A percentile compares a stretch with the other conserved stretches of the same genome.
These are phyloP conservation scores for Cephalopterus ornatus DNA, from an alignment of 2,113 vertebrate genomes.

Conservation along the genomic window DNA sequence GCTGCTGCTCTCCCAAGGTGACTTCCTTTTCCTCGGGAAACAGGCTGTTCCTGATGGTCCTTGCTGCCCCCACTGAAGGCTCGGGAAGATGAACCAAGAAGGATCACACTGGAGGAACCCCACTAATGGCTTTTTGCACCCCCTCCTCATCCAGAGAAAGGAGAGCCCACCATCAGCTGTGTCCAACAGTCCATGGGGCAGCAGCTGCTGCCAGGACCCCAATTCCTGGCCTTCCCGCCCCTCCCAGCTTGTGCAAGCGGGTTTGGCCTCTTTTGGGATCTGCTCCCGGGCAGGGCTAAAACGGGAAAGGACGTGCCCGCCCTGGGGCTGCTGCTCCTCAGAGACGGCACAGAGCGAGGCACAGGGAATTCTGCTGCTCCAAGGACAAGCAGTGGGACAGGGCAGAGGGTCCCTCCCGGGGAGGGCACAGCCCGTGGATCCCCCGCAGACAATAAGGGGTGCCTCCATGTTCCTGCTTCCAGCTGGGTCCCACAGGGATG, in stretches of 20 bases:
- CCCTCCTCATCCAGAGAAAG: neutral
- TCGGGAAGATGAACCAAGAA: neutral
- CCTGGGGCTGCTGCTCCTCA: neutral
- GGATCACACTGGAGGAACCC: fast-evolving
- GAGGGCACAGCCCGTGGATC: neutral
- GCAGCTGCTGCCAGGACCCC: neutral
- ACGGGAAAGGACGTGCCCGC: neutral
- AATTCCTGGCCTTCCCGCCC: neutral
- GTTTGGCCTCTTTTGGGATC: neutral
- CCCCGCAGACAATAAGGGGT: fast-evolving
- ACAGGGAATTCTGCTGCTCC: neutral
- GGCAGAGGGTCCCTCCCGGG: neutral
- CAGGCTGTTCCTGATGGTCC: neutral
- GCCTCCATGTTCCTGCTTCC: neutral
- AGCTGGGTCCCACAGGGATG: fast-evolving
- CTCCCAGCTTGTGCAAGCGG: fast-evolving
- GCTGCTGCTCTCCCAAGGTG: neutral
- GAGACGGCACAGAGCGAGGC: fast-evolving
- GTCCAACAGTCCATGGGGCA: neutral
- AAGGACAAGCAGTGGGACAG: neutral
- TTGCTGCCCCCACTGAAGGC: neutral
- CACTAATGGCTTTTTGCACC: neutral
- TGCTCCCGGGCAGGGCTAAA: neutral
- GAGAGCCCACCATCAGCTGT: neutral
- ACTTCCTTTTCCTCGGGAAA: neutral